phyloP scores from a whole-genome alignment of 2,888 invertebrate species.

The Polymixis lichenea region DNA sequence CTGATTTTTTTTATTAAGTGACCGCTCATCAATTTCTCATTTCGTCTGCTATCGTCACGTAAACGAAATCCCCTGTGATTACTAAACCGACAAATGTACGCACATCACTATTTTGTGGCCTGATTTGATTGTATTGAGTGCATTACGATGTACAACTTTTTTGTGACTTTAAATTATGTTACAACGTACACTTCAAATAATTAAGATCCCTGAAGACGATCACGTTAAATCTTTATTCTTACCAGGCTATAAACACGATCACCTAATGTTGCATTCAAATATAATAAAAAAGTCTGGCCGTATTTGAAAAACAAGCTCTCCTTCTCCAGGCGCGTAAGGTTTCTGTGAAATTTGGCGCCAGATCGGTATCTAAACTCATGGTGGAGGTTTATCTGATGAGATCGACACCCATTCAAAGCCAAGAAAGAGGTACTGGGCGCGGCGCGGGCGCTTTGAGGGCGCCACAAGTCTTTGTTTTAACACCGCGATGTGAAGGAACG shows the following conservation, averaged over 20 bases:
- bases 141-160: conserved; percentile 27
- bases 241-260: conserved; percentile 16
- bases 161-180: neutral
- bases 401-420: conserved; percentile 83
- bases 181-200: conserved; percentile 14
- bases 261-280: conserved; percentile 36
- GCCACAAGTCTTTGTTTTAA: conserved; percentile 79
- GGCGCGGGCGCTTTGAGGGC: conserved; percentile 79
- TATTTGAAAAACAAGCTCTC: conserved; percentile 71
- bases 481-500: conserved; percentile 75
- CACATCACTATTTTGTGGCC: conserved; percentile 63
- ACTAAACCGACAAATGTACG: conserved; percentile 44
- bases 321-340: conserved; percentile 70
- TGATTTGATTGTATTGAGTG: conserved; percentile 29
- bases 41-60: conserved; percentile 73
- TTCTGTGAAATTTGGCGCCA: conserved; percentile 89
- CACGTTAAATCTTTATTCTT: conserved; percentile 18
- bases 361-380: conserved; percentile 80
- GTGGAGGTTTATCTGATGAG: conserved; percentile 79
- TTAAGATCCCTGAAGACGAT: conserved; percentile 16
- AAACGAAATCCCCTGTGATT: conserved; percentile 71
- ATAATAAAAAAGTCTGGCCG: conserved; percentile 47
- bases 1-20: conserved; percentile 76
- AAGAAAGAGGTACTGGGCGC: conserved; percentile 70
- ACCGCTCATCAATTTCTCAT: conserved; percentile 86